Percentiles rank a stretch among this genome's conserved stretches.
These are phyloP conservation scores for Pterostichus madidus DNA, from an alignment of 2,888 invertebrate genomes.

Conservation along the genomic window DNA sequence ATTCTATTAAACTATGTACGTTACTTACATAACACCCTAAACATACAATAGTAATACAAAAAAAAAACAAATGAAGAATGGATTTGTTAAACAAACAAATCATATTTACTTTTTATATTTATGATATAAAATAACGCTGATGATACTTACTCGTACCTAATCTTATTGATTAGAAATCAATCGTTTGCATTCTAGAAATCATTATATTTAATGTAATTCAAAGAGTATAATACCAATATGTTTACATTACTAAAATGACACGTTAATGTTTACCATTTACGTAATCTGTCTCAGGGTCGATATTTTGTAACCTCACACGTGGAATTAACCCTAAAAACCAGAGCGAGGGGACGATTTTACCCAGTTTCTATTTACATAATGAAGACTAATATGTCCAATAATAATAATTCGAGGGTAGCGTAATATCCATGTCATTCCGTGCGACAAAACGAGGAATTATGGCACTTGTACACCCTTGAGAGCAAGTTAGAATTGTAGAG, in stretches of 20 bases:
- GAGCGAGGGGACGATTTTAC: constrained; percentile 8
- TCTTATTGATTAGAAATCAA: not conserved
- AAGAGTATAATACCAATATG: constrained; percentile 15
- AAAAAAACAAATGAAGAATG: not conserved
- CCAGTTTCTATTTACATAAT: constrained; percentile 43
- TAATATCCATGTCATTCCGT: constrained; percentile 24
- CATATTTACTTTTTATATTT: not conserved
- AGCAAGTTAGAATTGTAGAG: constrained; percentile 32
- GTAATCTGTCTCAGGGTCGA: constrained; percentile 25
- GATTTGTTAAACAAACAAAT: too few species aligned
- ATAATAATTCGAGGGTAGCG: constrained; percentile 59
- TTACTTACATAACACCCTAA: too few species aligned
- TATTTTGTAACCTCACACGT: constrained; percentile 32
- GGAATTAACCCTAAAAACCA: constrained; percentile 31
- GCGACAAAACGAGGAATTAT: constrained; percentile 60
- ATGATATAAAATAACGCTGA: not conserved
- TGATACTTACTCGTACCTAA: not conserved
- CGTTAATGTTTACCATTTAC: constrained; percentile 27
- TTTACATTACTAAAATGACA: constrained; percentile 9
- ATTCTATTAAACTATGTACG: too few species aligned
- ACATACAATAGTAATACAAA: too few species aligned
- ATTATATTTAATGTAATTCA: not conserved
- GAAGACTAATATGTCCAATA: constrained; percentile 61
- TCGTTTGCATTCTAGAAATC: not conserved
- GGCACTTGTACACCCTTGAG: constrained; percentile 53